Evolutionary conservation across 2,888 invertebrate genomes (phyloP).

Genomic region (Oscheius sp.): DNA sequence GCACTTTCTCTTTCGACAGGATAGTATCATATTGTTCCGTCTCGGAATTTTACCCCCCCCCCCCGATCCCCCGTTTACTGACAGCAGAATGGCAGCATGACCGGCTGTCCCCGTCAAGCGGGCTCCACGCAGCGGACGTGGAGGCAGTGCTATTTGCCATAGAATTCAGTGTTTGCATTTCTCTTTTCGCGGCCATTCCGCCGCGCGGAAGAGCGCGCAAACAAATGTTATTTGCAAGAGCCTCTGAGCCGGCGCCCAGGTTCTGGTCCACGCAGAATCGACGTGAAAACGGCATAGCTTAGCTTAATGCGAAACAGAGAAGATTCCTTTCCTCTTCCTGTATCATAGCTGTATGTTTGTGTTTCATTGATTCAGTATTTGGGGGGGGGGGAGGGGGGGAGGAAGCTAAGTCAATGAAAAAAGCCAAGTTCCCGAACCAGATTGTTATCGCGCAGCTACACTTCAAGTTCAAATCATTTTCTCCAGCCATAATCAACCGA

Average conservation of each 20-base stretch:
- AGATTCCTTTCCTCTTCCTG: no score
- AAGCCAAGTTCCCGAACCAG: not conserved
- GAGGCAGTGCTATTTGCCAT: slow-evolving; percentile 31
- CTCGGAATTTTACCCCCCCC: no score
- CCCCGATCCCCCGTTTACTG: no score
- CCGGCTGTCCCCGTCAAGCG: slow-evolving; percentile 26
- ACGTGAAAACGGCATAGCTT: slow-evolving; percentile 25
- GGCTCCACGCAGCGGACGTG: slow-evolving; percentile 31
- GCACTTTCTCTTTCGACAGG: no score
- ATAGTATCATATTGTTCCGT: no score
- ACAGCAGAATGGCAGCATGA: slow-evolving; percentile 21
- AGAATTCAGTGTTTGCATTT: slow-evolving; percentile 34
- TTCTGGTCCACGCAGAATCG: slow-evolving; percentile 30
- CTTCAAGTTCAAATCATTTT: no score
- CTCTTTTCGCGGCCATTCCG: slow-evolving; percentile 35
- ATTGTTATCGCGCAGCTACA: not conserved
- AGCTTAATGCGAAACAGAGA: not conserved
- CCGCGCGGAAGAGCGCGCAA: slow-evolving; percentile 30
- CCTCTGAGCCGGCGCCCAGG: slow-evolving; percentile 31
- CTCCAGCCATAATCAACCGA: not conserved
- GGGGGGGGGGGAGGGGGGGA: no score
- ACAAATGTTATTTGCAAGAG: slow-evolving; percentile 31
- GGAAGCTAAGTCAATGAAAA: slow-evolving; percentile 10
- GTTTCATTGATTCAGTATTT: no score
- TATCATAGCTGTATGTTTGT: no score